Evolutionary conservation across 2,113 vertebrate genomes (phyloP).

Genomic region (Myrmecophaga tridactyla): DNA sequence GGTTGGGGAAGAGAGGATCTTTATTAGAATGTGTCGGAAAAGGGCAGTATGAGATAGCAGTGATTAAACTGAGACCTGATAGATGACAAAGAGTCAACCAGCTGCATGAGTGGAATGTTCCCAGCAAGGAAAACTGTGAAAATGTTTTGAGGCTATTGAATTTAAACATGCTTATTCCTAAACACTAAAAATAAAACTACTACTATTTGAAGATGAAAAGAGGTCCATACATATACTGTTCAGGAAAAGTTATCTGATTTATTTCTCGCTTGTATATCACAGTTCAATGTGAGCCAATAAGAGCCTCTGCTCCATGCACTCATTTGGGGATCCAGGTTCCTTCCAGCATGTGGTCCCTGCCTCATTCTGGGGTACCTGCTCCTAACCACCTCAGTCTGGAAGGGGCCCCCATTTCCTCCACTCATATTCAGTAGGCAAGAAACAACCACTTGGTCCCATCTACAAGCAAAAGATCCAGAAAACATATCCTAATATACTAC

Average conservation of each 20-base stretch:
- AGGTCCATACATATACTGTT: not conserved
- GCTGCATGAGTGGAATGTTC: not conserved
- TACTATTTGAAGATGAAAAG: constrained; percentile 35
- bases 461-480: not conserved
- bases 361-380: not conserved
- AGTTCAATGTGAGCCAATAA: accelerated
- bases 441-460: not conserved
- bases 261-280: not conserved
- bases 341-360: not conserved
- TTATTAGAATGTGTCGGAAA: not conserved
- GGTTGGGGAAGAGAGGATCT: not conserved
- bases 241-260: not conserved
- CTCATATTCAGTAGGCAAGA: not conserved
- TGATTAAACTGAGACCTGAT: not conserved
- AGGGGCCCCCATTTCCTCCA: not conserved
- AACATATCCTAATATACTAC: not conserved
- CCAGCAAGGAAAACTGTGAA: not conserved
- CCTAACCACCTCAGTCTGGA: not conserved
- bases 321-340: not conserved
- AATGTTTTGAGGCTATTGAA: not conserved
- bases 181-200: constrained; percentile 53
- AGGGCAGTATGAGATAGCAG: not conserved
- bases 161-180: constrained; percentile 43
- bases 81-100: not conserved
- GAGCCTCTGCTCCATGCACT: not conserved